Conservation (phyloP, 2,888 invertebrate species). For the Oxytorus armatus region DNA sequence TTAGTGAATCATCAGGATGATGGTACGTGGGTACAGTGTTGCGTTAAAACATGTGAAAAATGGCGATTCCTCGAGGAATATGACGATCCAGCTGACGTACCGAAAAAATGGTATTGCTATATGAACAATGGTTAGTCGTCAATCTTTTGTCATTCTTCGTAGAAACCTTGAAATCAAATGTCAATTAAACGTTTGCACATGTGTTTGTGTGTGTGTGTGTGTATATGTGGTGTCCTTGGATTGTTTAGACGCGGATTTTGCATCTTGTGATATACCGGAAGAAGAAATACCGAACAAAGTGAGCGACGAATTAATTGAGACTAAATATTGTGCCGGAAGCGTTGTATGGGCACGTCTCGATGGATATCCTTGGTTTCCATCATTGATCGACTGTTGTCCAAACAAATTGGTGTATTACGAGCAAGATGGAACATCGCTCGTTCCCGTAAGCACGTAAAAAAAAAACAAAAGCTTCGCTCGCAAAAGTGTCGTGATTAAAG, state of each 20-base stretch:
- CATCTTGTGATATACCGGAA: constrained; percentile 86
- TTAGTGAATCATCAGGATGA: constrained; percentile 85
- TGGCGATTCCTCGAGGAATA: constrained; percentile 86
- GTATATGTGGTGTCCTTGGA: constrained; percentile 80
- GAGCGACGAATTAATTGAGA: constrained; percentile 86
- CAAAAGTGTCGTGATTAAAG: neutral
- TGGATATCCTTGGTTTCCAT: constrained; percentile 91
- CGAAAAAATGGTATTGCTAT: constrained; percentile 87
- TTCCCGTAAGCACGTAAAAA: constrained; percentile 65
- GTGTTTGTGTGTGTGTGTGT: neutral
- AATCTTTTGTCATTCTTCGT: constrained; percentile 14
- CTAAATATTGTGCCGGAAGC: constrained; percentile 88
- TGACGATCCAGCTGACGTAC: constrained; percentile 87
- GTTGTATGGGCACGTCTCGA: constrained; percentile 88
- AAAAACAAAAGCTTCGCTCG: constrained; percentile 5
- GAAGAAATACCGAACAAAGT: constrained; percentile 83
- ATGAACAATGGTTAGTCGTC: constrained; percentile 86
- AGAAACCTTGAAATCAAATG: constrained; percentile 24
- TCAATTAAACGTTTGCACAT: neutral
- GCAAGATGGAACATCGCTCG: constrained; percentile 20
- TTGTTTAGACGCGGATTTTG: constrained; percentile 80
- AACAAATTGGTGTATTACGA: constrained; percentile 80
- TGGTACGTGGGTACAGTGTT: constrained; percentile 88
- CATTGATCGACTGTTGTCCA: constrained; percentile 89
- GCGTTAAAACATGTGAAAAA: constrained; percentile 85